Evolutionary conservation across 2,797 vertebrate species (phyloP), one percentile per base, ranked within the genome.

Genomic region (Anableps anableps): DNA sequence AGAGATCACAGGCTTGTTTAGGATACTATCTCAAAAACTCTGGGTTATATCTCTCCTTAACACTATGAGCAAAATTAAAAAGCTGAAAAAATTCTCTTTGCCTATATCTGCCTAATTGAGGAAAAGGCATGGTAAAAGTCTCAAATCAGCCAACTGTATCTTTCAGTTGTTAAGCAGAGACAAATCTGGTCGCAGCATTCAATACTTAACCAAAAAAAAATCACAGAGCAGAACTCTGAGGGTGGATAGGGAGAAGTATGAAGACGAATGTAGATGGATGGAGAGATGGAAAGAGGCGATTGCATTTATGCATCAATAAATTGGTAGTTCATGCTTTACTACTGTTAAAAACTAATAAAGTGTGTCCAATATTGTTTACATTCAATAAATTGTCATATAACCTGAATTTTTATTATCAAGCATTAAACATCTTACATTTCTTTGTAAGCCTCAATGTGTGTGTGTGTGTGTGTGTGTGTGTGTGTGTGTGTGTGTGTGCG

Each of bases 201-300:
- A 17, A 81, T 78, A 89, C 83, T 90, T 86, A 90, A 88, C 0
- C 90, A 78, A 77, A 58, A 83, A 86, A 84, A 83, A 86, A 84
- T 66, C 47, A 85, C 53, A 83, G 88, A 72, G 41, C 78, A 38
- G 72, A 60, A 62, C 19, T 41, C 78, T 75, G 73, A 83, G 90
- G 89, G 89, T 72, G 62, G 80, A 92, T 85, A 90, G 77, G 53
- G 62, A 74, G 73, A 41, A n/a, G 72, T 71, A 91, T 85, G 68
- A 78, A 88, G 86, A 92, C 86, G 72, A 83, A 92, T 90, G 74
- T 13, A 29, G 43, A 31, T 16, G 73, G 26, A 76, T 50, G 55
- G 21, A 60, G 29, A 34, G 73, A 83, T 72, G 77, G 84, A 71
- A 26, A 2, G 23, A 72, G 29, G 51, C n/a, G n/a, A n/a, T n/a